Base-by-base conservation (phyloP, 2,888 invertebrate species). In the Drosophila sordidula region DNA sequence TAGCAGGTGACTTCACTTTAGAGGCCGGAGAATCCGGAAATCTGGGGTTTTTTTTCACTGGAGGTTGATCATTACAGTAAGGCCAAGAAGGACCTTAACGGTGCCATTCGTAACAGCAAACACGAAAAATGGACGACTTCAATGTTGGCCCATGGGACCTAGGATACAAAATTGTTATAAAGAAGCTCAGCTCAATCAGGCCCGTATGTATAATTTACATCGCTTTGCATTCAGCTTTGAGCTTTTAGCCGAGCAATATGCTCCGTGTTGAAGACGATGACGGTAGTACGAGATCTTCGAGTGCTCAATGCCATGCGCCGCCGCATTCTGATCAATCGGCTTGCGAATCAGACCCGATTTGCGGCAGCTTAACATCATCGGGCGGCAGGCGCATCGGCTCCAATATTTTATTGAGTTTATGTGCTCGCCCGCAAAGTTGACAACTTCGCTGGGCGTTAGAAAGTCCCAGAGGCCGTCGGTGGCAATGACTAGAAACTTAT, bases 401-500 rank as follows among this genome's bases (percentile, higher is more conserved):
- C 42, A 98, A 93, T 51, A 97, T 97, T 67, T 97, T 96, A 91
- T 96, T 96, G 97, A 97, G 77, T 96, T 95, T 95, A 98, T 97
- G 90, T 99, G 99, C 89, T 98, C 98, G 2, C 98, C 98, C 0
- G 99, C 97, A 39, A 99, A 93, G 78, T 95, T 95, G 3, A 98
- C 97, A 0, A 97, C 97, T 93, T 98, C 95, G 76, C 96, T 91
- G 0, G 77, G 94, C 92, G 89, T 82, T 84, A 99, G 93, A 91
- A 97, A 95, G 89, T 99, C 99, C 98, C 99, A 99, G 1, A 99
- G 93, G 3, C 99, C 99, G 92, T 99, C 99, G 0, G 98, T 96
- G 9, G 97, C 99, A 46, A 91, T 89, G 56, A 99, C 96, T 75
- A 99, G 93, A 93, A 99, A 99, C 90, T 96, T 97, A 91, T 99